Percentiles rank a stretch among this genome's conserved stretches.
phyloP scores from a whole-genome alignment of 2,113 vertebrate genomes.

The Brachypteracias leptosomus region DNA sequence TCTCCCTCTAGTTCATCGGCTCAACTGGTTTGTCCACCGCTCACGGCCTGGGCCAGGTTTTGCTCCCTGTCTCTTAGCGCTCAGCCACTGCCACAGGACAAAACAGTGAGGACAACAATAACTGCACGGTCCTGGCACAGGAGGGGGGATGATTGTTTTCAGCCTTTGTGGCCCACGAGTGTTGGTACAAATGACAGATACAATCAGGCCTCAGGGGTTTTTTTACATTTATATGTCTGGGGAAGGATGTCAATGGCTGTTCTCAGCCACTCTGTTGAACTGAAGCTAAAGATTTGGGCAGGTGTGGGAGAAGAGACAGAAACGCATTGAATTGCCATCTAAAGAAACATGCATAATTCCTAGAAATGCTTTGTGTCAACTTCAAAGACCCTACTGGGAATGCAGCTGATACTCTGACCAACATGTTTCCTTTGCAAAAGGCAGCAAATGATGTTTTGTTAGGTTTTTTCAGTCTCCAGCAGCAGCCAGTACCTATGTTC shows the following conservation, averaged over 20 bases:
- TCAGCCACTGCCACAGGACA: accelerated
- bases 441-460: neutral
- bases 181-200: slow-evolving; percentile 27
- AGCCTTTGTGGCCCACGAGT: neutral
- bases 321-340: slow-evolving; percentile 6
- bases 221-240: neutral
- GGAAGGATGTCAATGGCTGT: slow-evolving; percentile 19
- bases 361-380: slow-evolving; percentile 59
- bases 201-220: neutral
- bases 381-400: slow-evolving; percentile 45
- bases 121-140: neutral
- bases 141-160: slow-evolving; percentile 17
- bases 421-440: slow-evolving; percentile 10
- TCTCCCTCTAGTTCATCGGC: neutral
- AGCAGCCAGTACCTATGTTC: neutral
- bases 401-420: slow-evolving; percentile 32
- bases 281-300: slow-evolving; percentile 51
- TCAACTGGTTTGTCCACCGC: accelerated
- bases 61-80: neutral
- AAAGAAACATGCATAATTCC: slow-evolving; percentile 54
- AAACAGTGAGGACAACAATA: neutral
- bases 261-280: slow-evolving; percentile 29
- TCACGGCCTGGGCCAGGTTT: neutral
- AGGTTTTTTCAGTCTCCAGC: neutral
- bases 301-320: neutral